Evolutionary conservation across 2,888 invertebrate species (phyloP).

Genomic region (Acanthoscelides obtectus): DNA sequence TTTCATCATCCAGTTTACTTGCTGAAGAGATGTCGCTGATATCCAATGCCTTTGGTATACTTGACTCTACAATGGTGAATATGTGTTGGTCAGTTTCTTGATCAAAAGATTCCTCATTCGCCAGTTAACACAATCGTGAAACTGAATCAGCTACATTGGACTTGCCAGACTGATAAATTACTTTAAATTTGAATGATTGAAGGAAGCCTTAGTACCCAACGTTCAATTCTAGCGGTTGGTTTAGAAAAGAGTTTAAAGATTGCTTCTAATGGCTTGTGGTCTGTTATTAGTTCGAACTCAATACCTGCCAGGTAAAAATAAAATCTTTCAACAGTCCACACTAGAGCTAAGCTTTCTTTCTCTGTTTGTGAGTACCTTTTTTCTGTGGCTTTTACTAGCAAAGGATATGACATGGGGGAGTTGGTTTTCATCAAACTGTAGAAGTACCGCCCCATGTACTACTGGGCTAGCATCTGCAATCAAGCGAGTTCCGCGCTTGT

Average conservation of each 20-base stretch:
- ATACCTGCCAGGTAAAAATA: slow-evolving; percentile 42
- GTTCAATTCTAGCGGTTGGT: slow-evolving; percentile 25
- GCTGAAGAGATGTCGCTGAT: slow-evolving; percentile 13
- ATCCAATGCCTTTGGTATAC: slow-evolving; percentile 17
- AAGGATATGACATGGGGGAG: slow-evolving; percentile 27
- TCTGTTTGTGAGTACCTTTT: slow-evolving; percentile 37
- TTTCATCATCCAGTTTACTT: slow-evolving; percentile 11
- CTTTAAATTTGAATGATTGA: slow-evolving; percentile 23
- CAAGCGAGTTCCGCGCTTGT: slow-evolving; percentile 19
- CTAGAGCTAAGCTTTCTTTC: slow-evolving; percentile 38
- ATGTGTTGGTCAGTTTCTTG: slow-evolving; percentile 20
- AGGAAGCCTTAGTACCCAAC: slow-evolving; percentile 28
- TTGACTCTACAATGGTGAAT: slow-evolving; percentile 14
- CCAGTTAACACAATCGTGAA: slow-evolving; percentile 21
- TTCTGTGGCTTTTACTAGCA: slow-evolving; percentile 27
- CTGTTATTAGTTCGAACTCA: slow-evolving; percentile 38
- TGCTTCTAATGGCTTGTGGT: slow-evolving; percentile 39
- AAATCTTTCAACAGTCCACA: slow-evolving; percentile 43
- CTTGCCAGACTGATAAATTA: slow-evolving; percentile 25
- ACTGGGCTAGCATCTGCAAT: slow-evolving; percentile 32
- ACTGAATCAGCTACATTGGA: slow-evolving; percentile 28
- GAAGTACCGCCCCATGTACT: slow-evolving; percentile 29
- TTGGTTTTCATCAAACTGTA: slow-evolving; percentile 24
- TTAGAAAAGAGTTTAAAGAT: slow-evolving; percentile 30
- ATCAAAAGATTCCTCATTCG: slow-evolving; percentile 16